Base-by-base conservation (phyloP, 1,140 invertebrate species). In the Aphaenogaster rudis region DNA sequence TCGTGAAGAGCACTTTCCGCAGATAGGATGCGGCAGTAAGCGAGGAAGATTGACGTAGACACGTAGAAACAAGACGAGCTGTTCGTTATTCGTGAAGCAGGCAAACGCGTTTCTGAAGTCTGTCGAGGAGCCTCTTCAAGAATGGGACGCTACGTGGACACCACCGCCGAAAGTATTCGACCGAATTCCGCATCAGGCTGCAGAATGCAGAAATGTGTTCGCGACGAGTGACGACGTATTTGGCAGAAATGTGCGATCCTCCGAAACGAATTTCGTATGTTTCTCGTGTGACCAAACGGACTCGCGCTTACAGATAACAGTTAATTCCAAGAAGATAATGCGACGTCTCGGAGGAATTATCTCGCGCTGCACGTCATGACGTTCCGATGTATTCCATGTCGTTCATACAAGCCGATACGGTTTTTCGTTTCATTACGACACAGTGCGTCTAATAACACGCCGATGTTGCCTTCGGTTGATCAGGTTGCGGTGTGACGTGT, bases 241-340 rank as follows among this genome's bases (percentile, higher is more conserved):
- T 11, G 80, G 33, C 4, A 61, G 45, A 28, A 8, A 59, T 72
- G 42, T 84, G 42, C 2, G n/a, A 8, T 13, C 33, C 17, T 81
- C 15, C 17, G 11, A 21, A 42, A 21, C 63, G 15, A 57, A 17
- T 48, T 28, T 13, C 28, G 28, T 21, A n/a, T n/a, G 3, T 82
- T 13, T 59, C 3, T 45, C 17, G 66, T 17, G 39, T n/a, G 39
- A n/a, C 8, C 17, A 17, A 72, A 39, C 36, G 45, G 21, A 17
- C 48, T 69, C 67, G 42, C 42, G 67, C 2, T 42, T 82, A 5
- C 11, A 48, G 28, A 59, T 72, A 61, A 81, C 11, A 21, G 5
- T 82, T 59, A 45, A 33, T 52, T 9, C 45, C 9, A 3, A 45
- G n/a, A 9, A 71, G 52, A 82, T 71, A 82, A 82, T 33, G 52